phyloP scores from a whole-genome alignment of 2,797 vertebrate species.

The Chiloscyllium punctatum region DNA sequence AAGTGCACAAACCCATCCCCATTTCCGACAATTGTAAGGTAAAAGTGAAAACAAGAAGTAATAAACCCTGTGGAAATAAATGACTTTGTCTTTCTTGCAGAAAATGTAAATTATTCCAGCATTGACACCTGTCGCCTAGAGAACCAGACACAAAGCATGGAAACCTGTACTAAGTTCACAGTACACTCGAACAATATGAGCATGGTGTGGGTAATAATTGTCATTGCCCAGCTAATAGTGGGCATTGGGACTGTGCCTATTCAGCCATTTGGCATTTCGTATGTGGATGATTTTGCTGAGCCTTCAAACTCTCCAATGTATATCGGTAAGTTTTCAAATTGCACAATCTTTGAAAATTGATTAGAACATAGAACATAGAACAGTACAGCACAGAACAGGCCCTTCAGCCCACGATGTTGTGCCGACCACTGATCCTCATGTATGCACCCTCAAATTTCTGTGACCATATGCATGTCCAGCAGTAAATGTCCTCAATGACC shows the following conservation, averaged over 20 bases:
- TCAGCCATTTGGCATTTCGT: slow-evolving; percentile 96
- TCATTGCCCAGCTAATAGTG: slow-evolving; percentile 78
- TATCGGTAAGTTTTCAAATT: slow-evolving; percentile 66
- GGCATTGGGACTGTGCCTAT: slow-evolving; percentile 89
- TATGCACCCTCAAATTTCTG: too few relatives aligned
- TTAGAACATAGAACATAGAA: too few relatives aligned
- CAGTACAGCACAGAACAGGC: too few relatives aligned
- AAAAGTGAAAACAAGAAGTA: background rate
- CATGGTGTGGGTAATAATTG: slow-evolving; percentile 82
- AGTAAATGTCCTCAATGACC: too few relatives aligned
- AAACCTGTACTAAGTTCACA: background rate
- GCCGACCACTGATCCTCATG: too few relatives aligned
- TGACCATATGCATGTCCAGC: too few relatives aligned
- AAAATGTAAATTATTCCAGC: slow-evolving; percentile 49
- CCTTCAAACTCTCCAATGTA: slow-evolving; percentile 82
- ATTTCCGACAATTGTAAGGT: background rate
- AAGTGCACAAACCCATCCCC: background rate
- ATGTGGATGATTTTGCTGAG: slow-evolving; percentile 83
- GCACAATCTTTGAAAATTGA: background rate
- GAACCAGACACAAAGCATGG: slow-evolving; percentile 44
- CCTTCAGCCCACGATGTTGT: too few relatives aligned
- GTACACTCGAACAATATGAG: slow-evolving; percentile 53
- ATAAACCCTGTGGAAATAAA: background rate
- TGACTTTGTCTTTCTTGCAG: slow-evolving; percentile 43
- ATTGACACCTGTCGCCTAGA: slow-evolving; percentile 64